Percentiles rank a stretch among this genome's conserved stretches.
Conservation (phyloP, 2,797 vertebrate genomes). For the Xenopus petersii region DNA sequence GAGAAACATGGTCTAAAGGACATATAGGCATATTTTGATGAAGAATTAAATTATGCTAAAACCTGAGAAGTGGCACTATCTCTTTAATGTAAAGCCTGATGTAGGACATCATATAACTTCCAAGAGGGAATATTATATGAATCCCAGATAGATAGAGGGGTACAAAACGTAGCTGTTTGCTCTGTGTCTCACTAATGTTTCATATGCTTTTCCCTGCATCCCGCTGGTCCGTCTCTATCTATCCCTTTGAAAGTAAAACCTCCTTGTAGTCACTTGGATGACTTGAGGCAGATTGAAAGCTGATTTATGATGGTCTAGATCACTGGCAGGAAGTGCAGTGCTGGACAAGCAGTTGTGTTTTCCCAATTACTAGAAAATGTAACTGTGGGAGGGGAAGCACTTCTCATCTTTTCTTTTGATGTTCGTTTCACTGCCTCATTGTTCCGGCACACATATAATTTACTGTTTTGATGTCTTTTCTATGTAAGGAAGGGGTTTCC, state of each 20-base stretch:
- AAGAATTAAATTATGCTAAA: too few species aligned
- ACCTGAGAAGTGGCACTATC: too few species aligned
- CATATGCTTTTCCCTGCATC: background rate
- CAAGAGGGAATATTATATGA: too few species aligned
- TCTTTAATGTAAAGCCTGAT: too few species aligned
- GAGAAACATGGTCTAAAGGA: too few species aligned
- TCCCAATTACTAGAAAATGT: constrained; percentile 34
- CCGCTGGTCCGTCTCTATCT: constrained; percentile 17
- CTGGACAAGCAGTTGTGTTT: constrained; percentile 14
- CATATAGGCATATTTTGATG: too few species aligned
- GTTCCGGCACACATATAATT: constrained; percentile 35
- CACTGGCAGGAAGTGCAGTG: background rate
- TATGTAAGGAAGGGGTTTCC: constrained; percentile 9
- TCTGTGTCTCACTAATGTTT: too few species aligned
- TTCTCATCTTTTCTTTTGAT: constrained; percentile 36
- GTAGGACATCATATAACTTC: too few species aligned
- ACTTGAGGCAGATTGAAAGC: constrained; percentile 28
- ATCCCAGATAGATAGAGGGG: too few species aligned
- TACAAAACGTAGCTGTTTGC: too few species aligned
- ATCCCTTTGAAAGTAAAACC: constrained; percentile 43
- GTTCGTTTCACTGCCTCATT: constrained; percentile 19
- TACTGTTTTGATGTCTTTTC: constrained; percentile 11
- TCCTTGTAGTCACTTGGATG: constrained; percentile 10
- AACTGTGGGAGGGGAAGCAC: constrained; percentile 26
- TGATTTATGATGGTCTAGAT: constrained; percentile 9